Evolutionary conservation across 2,888 invertebrate species (phyloP), one percentile per base, ranked within the genome.

Genomic region (Archaeoteleia sp.): DNA sequence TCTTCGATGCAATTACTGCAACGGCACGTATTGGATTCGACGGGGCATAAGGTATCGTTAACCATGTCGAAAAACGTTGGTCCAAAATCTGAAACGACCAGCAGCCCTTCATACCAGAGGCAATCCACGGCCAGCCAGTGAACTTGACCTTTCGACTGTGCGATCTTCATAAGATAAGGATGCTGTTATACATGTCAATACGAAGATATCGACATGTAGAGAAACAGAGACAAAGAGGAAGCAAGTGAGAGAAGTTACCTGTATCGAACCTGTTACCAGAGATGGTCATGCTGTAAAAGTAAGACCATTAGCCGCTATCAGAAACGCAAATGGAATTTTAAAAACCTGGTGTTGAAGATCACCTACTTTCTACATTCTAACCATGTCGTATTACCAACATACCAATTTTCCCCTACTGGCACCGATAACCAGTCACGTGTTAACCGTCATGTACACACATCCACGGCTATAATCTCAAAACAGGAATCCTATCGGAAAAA

Each of bases 1-100:
- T 54, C 43, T 49, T 43, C 34, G 48, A 67, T 25, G 55, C 57
- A 60, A 60, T 67, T 63, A 63, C 63, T 60, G 54, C 60, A 43
- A 43, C 34, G 51, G 54, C 48, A 60, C 54, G 60, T 48, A 58
- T 58, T 58, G 66, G 42, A 34, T 53, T 35, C 12, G 40, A 7
- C 20, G 32, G 39, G 43, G 55, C 15, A 35, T 46, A 12, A 35
- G 45, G 55, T 37, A 63, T 55, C 48, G 49, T 63, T 54, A 62
- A 54, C 54, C 48, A 42, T 48, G 46, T 62, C 25, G 39, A 37
- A 48, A 53, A 62, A 61, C 53, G 53, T 53, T 51, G 9, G 30
- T 8, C 29, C 8, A 35, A 37, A 51, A 40, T 37, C 40, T 29
- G 13, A 32, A 10, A 17, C 39, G 46, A 32, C 32, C 25, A 15